phyloP scores from a whole-genome alignment of 2,888 invertebrate genomes.

The Polyploca ridens region DNA sequence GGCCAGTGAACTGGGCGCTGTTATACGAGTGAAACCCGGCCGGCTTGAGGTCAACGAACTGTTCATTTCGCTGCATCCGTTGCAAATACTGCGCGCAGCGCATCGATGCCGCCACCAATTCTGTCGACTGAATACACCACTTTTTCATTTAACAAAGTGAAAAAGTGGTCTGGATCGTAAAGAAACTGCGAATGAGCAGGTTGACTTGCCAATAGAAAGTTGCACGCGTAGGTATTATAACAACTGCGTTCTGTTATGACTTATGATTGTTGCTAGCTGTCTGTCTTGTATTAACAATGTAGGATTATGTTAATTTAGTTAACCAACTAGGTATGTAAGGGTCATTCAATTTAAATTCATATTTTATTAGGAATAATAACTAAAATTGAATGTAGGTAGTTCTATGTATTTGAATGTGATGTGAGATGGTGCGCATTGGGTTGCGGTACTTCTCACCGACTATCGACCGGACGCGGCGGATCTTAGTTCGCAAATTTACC shows the following conservation, averaged over 20 bases:
- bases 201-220: slow-evolving; percentile 62
- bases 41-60: slow-evolving; percentile 79
- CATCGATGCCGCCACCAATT: slow-evolving; percentile 77
- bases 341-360: neutral
- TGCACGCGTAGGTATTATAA: slow-evolving; percentile 40
- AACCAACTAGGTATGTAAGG: neutral
- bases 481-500: slow-evolving; percentile 50
- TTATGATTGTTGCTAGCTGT: neutral
- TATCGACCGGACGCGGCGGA: slow-evolving; percentile 63
- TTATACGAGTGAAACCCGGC: slow-evolving; percentile 81
- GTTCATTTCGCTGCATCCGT: slow-evolving; percentile 84
- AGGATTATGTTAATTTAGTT: slow-evolving; percentile 15
- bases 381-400: neutral
- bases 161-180: slow-evolving; percentile 65
- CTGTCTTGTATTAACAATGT: neutral
- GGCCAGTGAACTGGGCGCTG: slow-evolving; percentile 78
- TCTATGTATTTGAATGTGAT: neutral
- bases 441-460: neutral
- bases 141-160: slow-evolving; percentile 69
- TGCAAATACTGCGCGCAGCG: slow-evolving; percentile 79
- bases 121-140: slow-evolving; percentile 68
- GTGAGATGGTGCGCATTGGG: neutral
- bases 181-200: slow-evolving; percentile 52
- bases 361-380: too few relatives aligned
- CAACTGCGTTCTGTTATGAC: slow-evolving; percentile 19